Base-by-base conservation (phyloP, 2,888 invertebrate genomes). In the Choristoneura rosaceana region DNA sequence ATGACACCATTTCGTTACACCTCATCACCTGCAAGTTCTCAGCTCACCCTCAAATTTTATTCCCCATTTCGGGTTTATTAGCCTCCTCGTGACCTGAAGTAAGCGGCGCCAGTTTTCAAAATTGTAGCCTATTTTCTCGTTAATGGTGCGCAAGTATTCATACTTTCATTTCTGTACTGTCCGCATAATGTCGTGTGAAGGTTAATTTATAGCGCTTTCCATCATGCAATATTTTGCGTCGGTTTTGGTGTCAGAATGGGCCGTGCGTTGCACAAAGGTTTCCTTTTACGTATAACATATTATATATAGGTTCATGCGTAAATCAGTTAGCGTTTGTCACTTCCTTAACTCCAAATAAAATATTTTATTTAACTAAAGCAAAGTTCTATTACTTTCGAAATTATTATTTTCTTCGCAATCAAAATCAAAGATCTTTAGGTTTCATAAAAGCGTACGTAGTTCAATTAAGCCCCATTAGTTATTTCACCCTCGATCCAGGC, bases 1-100 rank as follows among this genome's bases (percentile, higher is more conserved):
- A 82, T 78, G 82, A 75, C 75, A 78, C 78, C 76, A 80, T 82
- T 79, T 76, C 78, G 77, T 78, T 76, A 76, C 78, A 78, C 78
- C 76, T 77, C 78, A 81, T 79, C 80, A 79, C 79, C 80, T 78
- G 75, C 76, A 74, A 76, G 78, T 80, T 76, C 80, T 82, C 82
- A 81, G 74, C 75, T 74, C 74, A 71, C 76, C 78, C 76, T 71
- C 80, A 78, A 80, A 79, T 80, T 75, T 77, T 74, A 73, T 73
- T 69, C 68, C 59, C 50, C 63, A 47, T 71, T 60, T 64, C 45
- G 68, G 64, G 71, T 68, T 73, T 73, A 73, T 69, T 73, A 64
- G 63, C 59, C 63, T 55, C 12, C 64, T 43, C 38, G 65, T 55
- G 65, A 55, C 64, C 64, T 58, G 58, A 67, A 67, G 67, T 69